Evolutionary conservation across 2,797 vertebrate species (phyloP), one percentile per base, ranked within the genome.

Genomic region (Dendrocincla tyrannina): DNA sequence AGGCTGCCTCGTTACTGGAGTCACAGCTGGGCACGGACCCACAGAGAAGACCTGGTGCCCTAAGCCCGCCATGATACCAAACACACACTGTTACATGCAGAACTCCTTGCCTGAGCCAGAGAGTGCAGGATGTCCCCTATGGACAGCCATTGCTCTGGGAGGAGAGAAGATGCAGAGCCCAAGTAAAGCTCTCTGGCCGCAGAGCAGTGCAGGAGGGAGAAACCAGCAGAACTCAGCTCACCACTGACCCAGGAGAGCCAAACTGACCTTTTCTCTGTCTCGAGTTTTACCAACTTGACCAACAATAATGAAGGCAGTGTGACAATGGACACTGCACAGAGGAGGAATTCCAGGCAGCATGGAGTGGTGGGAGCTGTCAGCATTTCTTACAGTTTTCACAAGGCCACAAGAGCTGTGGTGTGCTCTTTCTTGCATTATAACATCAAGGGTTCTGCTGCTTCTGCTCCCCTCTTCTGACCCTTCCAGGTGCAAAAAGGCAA

Each of bases 1-100:
- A 66, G 58, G 19, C 39, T 88, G 46, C n/a, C 17, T 76, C 0
- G 0, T 68, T 46, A 8, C 10, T 20, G 15, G 35, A 53, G 63
- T 17, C 0, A 0, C 39, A 60, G 59, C 52, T 39, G 18, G 37
- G 41, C 47, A 63, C 1, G 4, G 49, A 53, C 30, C 5, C 39
- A 25, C 0, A 1, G 79, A 78, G 82, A 59, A 55, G 42, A 78
- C 17, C 12, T 4, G 5, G 14, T 3, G 10, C 19, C 42, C 23
- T 2, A 25, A 39, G 32, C 25, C 3, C 30, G 17, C 53, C 24
- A 3, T 0, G 1, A 33, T 33, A 44, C 33, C 35, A 13, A 47
- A 32, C 33, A 24, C 41, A 37, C 35, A 50, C 17, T 0, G 0
- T 27, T 41, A 75, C 44, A 37, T 1, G 11, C 50, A 56, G 30